These are phyloP conservation scores for Avahi laniger DNA, from an alignment of 2,797 vertebrate species.

Conservation along the genomic window DNA sequence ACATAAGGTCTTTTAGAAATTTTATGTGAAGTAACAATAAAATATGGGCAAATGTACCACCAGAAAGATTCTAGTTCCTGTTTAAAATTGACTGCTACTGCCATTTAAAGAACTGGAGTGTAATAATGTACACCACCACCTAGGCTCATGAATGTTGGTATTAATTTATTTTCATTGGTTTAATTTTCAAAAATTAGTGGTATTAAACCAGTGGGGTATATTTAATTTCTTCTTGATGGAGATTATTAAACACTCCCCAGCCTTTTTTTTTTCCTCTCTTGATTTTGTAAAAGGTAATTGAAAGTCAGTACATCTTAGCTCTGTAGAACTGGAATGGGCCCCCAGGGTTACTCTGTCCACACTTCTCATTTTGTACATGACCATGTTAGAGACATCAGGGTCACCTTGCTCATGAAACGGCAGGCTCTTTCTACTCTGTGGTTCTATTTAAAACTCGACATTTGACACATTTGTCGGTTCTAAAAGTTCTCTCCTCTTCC, in stretches of 20 bases:
- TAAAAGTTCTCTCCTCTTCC: background rate
- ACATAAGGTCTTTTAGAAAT: background rate
- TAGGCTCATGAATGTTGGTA: background rate
- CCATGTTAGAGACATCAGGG: background rate
- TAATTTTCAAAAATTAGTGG: conserved; percentile 14
- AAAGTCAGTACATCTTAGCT: background rate
- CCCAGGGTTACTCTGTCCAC: background rate
- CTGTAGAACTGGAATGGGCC: background rate
- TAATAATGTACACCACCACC: background rate
- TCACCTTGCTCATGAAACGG: background rate
- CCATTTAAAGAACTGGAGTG: background rate
- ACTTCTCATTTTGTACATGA: background rate
- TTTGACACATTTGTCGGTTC: background rate
- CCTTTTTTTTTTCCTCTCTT: background rate
- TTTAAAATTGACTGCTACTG: background rate
- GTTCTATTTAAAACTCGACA: background rate
- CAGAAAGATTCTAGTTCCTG: background rate
- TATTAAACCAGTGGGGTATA: background rate
- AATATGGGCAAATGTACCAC: background rate
- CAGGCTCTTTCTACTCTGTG: background rate
- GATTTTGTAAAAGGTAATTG: background rate
- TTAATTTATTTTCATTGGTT: conserved; percentile 28
- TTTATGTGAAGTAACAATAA: background rate
- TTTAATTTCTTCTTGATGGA: conserved; percentile 41
- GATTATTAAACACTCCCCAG: background rate